Base-by-base conservation (phyloP, 2,888 invertebrate genomes). In the Sussaba pulchella region DNA sequence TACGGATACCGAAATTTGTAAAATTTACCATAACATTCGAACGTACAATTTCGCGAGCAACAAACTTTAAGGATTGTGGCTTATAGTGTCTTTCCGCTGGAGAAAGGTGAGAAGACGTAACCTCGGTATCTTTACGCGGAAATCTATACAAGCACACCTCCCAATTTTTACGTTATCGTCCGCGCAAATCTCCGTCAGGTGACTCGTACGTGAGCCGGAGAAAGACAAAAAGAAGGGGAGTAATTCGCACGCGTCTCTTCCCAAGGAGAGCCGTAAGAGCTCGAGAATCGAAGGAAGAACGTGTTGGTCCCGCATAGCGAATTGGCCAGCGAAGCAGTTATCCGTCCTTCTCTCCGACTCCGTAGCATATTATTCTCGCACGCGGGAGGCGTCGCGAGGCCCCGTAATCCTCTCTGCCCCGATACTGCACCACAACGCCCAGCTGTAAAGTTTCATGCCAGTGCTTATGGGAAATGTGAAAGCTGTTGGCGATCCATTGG, bases 391-490 rank as follows among this genome's bases (percentile, higher is more conserved):
- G 75, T 75, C 72, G 67, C 45, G 21, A 71, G 43, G n/a, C 31
- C 47, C 63, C 69, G 76, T 69, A 81, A 76, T 73, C 76, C 72
- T 79, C 70, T 57, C 78, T 69, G 73, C 78, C 73, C 81, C 70
- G 64, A 52, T 24, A 12, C 61, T 73, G 74, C 74, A 75, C 72
- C 57, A 73, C 64, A 72, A 81, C 66, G 80, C 80, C 76, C 76
- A 69, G 63, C 63, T 76, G 72, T 78, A 67, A 80, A 80, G 74
- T 74, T 43, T 66, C 74, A 57, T 52, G 70, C 47, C 69, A 39
- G 52, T 81, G 83, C 85, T 88, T 88, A 87, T 90, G 89, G 87
- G 89, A 90, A 91, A 89, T 88, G 91, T 90, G 91, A 91, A 91
- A 91, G 91, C 88, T 83, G 83, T 75, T 61, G 63, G 80, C 63